Evolutionary conservation across 64 coral and sea anemone genomes (phyloP).

Genomic region (Actinia tenebrosa): DNA sequence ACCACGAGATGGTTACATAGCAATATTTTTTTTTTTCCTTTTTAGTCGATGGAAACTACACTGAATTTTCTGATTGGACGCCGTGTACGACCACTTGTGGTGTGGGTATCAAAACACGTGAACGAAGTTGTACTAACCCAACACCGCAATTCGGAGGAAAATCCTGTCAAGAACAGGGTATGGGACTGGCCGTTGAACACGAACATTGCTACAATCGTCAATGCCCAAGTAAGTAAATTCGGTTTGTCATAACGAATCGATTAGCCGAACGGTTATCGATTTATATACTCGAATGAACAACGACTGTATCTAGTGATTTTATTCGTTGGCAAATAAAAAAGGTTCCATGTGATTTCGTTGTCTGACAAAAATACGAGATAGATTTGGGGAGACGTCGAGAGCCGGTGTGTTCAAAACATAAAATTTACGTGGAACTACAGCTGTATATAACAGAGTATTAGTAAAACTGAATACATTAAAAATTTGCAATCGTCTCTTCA

Average conservation of each 20-base stretch:
- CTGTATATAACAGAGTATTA: too few relatives aligned
- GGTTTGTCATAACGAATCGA: background rate
- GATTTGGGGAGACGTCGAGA: too few relatives aligned
- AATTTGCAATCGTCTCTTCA: background rate
- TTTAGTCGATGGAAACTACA: constrained; percentile 82
- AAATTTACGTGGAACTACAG: too few relatives aligned
- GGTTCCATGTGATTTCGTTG: too few relatives aligned
- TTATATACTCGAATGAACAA: background rate
- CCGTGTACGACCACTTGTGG: constrained; percentile 84
- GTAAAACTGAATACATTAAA: background rate
- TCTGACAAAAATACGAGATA: too few relatives aligned
- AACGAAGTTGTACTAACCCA: constrained; percentile 72
- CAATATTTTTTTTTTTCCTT: background rate
- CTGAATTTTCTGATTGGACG: constrained; percentile 53
- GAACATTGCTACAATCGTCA: constrained; percentile 69
- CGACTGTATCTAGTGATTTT: background rate
- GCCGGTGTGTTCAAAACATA: too few relatives aligned
- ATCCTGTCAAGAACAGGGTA: constrained; percentile 79
- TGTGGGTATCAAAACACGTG: constrained; percentile 62
- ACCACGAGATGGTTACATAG: too few relatives aligned
- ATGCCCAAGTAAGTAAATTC: constrained; percentile 50
- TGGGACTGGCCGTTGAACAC: constrained; percentile 61
- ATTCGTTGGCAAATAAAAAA: too few relatives aligned
- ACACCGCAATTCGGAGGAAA: constrained; percentile 62
- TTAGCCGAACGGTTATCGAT: background rate